Evolutionary conservation across 2,113 vertebrate genomes (phyloP), one percentile per base, ranked within the genome.

Genomic region (Cygnus atratus): DNA sequence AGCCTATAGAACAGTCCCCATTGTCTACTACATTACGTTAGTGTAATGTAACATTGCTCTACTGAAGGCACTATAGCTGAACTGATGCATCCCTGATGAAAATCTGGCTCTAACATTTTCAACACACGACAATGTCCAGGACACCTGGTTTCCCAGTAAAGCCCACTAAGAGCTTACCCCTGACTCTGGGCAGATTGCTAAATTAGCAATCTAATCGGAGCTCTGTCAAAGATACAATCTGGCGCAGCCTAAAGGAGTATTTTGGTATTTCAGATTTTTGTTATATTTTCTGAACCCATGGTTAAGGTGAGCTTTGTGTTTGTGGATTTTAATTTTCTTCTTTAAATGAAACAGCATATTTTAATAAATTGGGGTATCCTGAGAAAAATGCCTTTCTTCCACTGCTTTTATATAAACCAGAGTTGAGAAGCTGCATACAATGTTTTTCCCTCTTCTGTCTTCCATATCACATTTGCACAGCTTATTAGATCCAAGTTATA

Each of bases 401-500:
- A 86, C n/a, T 59, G 9, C 25, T 93, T 22, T 63, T 46, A 43
- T 43, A 18, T 48, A 79, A 41, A 31, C 57, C 35, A 46, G 24
- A 86, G 11, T 37, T 65, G 48, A 84, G 54, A 87, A 2, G 2
- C 71, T 76, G 77, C n/a, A 84, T 59, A 52, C 5, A 26, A 13
- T 46, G 86, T 71, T 55, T 84, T 41, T 29, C 39, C 50, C 22
- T 46, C 82, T 90, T 90, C 72, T 84, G 80, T 82, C 80, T 93
- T 92, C 70, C 88, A 59, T 31, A 31, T 48, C 22, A 14, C 73
- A 94, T 94, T 96, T 86, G 35, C 41, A 92, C 66, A 76, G 91
- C 59, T 97, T 95, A 97, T 97, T 95, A 97, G 94, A 97, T 88
- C 67, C 76, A 89, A 87, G 66, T 90, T 92, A 93, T 89, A 78